Base-by-base conservation (phyloP, 2,888 invertebrate species). In the Odontothrips loti region DNA sequence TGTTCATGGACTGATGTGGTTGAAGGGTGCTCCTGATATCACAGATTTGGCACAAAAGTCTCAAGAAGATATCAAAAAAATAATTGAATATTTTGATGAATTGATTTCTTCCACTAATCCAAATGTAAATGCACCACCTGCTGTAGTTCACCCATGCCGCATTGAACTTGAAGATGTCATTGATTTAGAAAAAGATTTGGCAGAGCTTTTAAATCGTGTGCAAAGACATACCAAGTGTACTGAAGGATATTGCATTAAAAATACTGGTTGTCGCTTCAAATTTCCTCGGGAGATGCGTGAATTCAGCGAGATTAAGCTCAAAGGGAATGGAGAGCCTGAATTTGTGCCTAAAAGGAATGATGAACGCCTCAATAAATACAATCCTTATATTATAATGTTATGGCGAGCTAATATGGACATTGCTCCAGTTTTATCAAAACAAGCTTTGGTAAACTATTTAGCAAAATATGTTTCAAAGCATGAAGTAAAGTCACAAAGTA, bases 1-100 rank as follows among this genome's bases (percentile, higher is more conserved):
- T 58, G 47, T 82, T 3, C 84, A 84, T 78, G 81, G 81, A 4
- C 47, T 84, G 1, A 48, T 84, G 15, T 84, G 84, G 84, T 47
- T 84, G 1, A 23, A 83, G 43, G 82, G 79, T 11, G 82, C 82
- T 11, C 83, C 84, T 20, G 81, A 82, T 79, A 51, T 79, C 15
- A 34, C 29, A 10, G 80, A 78, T 34, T 4, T 83, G 15, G 47
- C 81, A 68, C 12, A 11, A 4, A n/a, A 17, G 23, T 17, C 29
- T 48, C 80, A 79, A 79, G 80, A 83, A 27, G 43, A 47, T 27
- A 15, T 79, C 23, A 12, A 51, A 8, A 20, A 47, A 17, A 78
- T 81, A 34, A 43, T 20, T 34, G 51, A 48, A 34, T 83, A 79
- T 51, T 82, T 83, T 79, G 80, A 81, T 20, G 27, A 80, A 17